Evolutionary conservation across 2,113 vertebrate genomes (phyloP), one percentile per base, ranked within the genome.

Genomic region (Actinemys pallida): DNA sequence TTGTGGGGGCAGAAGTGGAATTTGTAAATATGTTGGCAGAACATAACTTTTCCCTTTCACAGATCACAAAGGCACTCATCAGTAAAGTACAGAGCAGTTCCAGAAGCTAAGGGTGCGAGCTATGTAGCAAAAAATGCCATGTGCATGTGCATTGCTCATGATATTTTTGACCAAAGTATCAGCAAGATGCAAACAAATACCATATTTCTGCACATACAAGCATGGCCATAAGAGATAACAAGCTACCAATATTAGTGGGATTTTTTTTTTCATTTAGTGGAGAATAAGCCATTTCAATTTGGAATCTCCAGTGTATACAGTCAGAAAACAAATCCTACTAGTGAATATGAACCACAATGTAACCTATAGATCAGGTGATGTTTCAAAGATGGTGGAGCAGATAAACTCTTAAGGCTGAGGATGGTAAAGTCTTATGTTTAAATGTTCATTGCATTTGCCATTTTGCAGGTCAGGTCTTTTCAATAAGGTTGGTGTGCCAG

Each of bases 51-150:
- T 95, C 81, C 17, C 57, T 78, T 84, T 83, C 42, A 72, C 19
- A 89, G 14, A 62, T 81, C 87, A 90, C 87, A 97, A 94, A 95
- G 91, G 93, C 75, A 93, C 56, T 56, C 82, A 83, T 85, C 89
- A 94, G 53, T 29, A 94, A 95, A 96, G 94, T 4, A 94, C 57
- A 96, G 88, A 93, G 96, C 86, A 95, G 84, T 95, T 95, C 94
- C 90, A 94, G 93, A 96, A 95, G 84, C 84, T 82, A 96, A 94
- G 90, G 90, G 87, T 88, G 93, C 81, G 89, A 92, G 93, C 93
- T 96, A 87, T 94, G 65, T 88, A 96, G 42, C 83, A 96, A 91
- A 97, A 94, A 96, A 94, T 87, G 90, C 94, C 93, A 97, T 96
- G 94, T 97, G 94, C 78, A 93, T 87, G 94, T 97, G 94, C 78